Percentiles rank a stretch among this genome's conserved stretches.
These are phyloP conservation scores for Jacana jacana DNA, from an alignment of 2,113 vertebrate species.

Conservation along the genomic window DNA sequence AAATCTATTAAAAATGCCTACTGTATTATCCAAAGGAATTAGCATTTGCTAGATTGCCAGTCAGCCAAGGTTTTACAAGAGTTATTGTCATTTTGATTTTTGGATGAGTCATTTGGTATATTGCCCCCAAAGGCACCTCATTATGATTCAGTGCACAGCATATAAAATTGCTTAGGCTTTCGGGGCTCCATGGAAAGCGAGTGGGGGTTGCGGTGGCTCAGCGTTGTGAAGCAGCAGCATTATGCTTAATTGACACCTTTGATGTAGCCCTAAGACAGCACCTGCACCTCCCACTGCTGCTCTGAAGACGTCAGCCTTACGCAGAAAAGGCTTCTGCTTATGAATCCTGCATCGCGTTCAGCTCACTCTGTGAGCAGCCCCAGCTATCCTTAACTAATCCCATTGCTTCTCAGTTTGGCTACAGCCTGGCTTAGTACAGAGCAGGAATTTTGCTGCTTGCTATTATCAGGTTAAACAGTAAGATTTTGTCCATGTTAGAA, in stretches of 20 bases:
- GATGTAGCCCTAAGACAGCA: slow-evolving; percentile 81
- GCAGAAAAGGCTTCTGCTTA: slow-evolving; percentile 81
- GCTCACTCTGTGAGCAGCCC: slow-evolving; percentile 74
- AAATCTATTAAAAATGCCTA: slow-evolving; percentile 14
- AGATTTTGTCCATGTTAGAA: slow-evolving; percentile 80
- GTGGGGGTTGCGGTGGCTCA: slow-evolving; percentile 67
- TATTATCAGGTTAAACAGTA: slow-evolving; percentile 57
- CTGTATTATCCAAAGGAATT: slow-evolving; percentile 28
- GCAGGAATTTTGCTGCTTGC: slow-evolving; percentile 59
- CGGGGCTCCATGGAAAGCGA: slow-evolving; percentile 59
- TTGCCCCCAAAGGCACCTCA: slow-evolving; percentile 71
- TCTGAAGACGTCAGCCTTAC: slow-evolving; percentile 83
- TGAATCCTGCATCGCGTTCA: slow-evolving; percentile 76
- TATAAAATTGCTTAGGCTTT: slow-evolving; percentile 68
- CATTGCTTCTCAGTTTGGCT: slow-evolving; percentile 58
- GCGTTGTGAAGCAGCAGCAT: slow-evolving; percentile 64
- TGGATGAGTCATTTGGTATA: slow-evolving; percentile 74
- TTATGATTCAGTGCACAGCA: slow-evolving; percentile 78
- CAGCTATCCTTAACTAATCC: slow-evolving; percentile 71
- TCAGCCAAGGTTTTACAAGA: slow-evolving; percentile 60
- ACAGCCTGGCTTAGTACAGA: slow-evolving; percentile 63
- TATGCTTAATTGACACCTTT: slow-evolving; percentile 82
- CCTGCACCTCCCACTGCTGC: slow-evolving; percentile 83
- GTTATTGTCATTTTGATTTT: slow-evolving; percentile 74
- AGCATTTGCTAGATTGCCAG: slow-evolving; percentile 52